Conservation (phyloP, 2,113 vertebrate genomes). For the Petroica traversi region DNA sequence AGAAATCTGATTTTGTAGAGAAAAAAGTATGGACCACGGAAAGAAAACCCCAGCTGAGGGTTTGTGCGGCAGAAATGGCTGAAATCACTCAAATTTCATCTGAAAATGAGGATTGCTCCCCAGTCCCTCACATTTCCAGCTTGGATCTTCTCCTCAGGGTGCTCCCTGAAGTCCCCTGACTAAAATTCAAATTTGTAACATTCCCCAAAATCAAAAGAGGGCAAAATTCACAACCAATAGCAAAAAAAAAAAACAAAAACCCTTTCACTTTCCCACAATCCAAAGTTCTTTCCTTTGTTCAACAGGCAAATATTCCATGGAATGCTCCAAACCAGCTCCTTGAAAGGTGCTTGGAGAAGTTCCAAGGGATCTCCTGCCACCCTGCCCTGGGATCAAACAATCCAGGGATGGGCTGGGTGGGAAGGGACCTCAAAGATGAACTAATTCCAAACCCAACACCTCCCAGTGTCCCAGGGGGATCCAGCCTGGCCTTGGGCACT, state of each 20-base stretch:
- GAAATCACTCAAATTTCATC: neutral
- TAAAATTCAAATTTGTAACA: rapidly evolving
- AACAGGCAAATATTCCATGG: neutral
- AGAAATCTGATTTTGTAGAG: neutral
- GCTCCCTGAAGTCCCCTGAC: neutral
- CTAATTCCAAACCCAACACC: rapidly evolving
- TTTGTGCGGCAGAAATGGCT: neutral
- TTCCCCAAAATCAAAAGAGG: neutral
- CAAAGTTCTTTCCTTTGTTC: rapidly evolving
- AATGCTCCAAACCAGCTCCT: neutral
- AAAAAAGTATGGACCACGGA: rapidly evolving
- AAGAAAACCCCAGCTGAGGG: rapidly evolving
- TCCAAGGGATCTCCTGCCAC: neutral
- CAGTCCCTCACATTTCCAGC: neutral
- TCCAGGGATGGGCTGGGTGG: neutral
- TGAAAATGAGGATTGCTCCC: rapidly evolving
- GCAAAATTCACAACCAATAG: neutral
- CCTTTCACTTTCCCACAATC: rapidly evolving
- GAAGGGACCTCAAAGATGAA: neutral
- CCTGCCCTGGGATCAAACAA: neutral
- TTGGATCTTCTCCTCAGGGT: rapidly evolving
- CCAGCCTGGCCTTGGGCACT: neutral
- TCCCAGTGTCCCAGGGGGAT: rapidly evolving
- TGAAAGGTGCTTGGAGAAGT: neutral
- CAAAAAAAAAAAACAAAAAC: neutral